phyloP scores from a whole-genome alignment of 2,888 invertebrate species.

The Drosophila pegasa region DNA sequence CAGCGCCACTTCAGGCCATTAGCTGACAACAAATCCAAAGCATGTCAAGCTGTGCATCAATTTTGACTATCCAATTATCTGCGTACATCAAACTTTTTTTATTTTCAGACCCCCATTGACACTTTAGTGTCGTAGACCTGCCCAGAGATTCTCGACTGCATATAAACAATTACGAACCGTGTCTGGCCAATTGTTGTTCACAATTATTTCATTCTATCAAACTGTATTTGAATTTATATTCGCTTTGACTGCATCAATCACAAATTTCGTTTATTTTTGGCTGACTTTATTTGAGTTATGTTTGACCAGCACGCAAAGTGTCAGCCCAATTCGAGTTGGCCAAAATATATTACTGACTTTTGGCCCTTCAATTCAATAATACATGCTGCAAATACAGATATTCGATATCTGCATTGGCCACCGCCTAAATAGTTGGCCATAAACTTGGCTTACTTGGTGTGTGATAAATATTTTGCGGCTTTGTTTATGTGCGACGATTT shows the following conservation, averaged over 20 bases:
- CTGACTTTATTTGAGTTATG: slow-evolving; percentile 28
- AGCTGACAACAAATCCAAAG: slow-evolving; percentile 52
- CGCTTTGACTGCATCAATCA: slow-evolving; percentile 32
- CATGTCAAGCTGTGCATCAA: slow-evolving; percentile 59
- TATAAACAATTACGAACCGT: slow-evolving; percentile 33
- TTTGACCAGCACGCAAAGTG: slow-evolving; percentile 19
- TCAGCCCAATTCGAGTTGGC: slow-evolving; percentile 25
- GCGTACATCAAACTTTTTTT: slow-evolving; percentile 11
- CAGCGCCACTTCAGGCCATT: slow-evolving; percentile 51
- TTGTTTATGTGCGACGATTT: neutral
- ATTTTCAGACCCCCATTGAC: slow-evolving; percentile 9
- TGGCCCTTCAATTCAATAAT: slow-evolving; percentile 4
- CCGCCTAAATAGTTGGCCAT: slow-evolving; percentile 1
- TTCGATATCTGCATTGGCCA: neutral
- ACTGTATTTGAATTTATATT: slow-evolving; percentile 5
- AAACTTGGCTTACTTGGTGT: slow-evolving; percentile 5
- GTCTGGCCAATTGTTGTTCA: slow-evolving; percentile 19
- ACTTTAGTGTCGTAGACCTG: slow-evolving; percentile 22
- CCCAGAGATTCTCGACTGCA: slow-evolving; percentile 3
- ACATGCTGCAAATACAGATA: slow-evolving; percentile 10
- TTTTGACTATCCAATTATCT: slow-evolving; percentile 61
- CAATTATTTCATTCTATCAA: neutral
- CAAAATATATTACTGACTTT: slow-evolving; percentile 36
- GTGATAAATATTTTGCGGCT: neutral
- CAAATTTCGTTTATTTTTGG: slow-evolving; percentile 28